Base-by-base conservation (phyloP, 2,888 invertebrate genomes). In the Gryllus longicercus region DNA sequence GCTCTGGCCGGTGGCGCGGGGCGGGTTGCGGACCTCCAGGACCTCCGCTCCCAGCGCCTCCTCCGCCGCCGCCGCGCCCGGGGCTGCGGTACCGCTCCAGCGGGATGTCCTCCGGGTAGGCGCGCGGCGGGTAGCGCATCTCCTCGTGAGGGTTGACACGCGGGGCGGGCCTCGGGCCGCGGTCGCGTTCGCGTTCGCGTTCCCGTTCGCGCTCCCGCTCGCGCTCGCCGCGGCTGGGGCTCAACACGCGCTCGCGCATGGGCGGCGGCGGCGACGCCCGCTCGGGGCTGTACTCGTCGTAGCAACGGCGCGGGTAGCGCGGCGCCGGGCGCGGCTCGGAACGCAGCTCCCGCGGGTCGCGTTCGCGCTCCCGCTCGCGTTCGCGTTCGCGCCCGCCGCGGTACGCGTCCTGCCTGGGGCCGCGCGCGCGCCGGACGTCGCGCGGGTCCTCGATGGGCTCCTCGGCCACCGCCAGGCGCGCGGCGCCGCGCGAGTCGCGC, bases 31-130 rank as follows among this genome's bases (percentile, higher is more conserved):
- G 79, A 8, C 75, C 51, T 51, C 79, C 23, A 51, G 38, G 49
- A 51, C 86, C 86, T 11, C 83, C 83, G 38, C 25, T 38, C 4
- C 38, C 38, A 8, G 8, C 38, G 1, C 38, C 38, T 8, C 38
- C 38, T 38, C 75, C 75, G 2, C 18, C n/a, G 8, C 50, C 74
- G 1, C 78, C 63, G 16, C 63, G n/a, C 63, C 50, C 51, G 0
- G 79, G 77, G 25, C 78, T 79, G 18, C 81, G 63, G 25, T 79
- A 77, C 50, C 77, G 38, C 50, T 77, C 50, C 77, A 77, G 21
- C 11, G 77, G 77, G 21, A 74, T 50, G 75, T 63, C 79, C n/a
- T 18, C 38, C 49, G n/a, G 79, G 12, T 78, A 23, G 11, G 49
- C 25, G 23, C 50, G 75, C n/a, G 50, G 74, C 21, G 78, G 74